Conservation (phyloP, 2,797 vertebrate genomes). For the Crax fasciolata region DNA sequence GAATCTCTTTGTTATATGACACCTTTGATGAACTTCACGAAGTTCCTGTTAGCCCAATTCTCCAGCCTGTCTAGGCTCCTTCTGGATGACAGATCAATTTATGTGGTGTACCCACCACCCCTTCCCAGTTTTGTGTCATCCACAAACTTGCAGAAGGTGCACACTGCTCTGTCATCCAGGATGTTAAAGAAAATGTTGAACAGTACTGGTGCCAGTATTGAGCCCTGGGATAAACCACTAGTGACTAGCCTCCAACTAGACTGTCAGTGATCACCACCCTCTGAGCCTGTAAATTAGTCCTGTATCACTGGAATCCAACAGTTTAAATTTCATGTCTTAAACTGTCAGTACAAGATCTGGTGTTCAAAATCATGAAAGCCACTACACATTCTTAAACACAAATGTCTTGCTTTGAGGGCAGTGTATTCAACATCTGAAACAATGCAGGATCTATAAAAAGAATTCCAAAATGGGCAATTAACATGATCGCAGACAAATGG, state of each 20-base stretch:
- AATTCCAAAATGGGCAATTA: neutral
- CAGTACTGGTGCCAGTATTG: neutral
- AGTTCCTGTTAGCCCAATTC: neutral
- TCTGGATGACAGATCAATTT: neutral
- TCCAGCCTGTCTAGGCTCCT: neutral
- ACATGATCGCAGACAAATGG: neutral
- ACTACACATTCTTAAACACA: neutral
- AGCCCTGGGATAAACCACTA: neutral
- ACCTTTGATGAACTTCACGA: neutral
- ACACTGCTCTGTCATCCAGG: neutral
- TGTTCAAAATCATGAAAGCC: neutral
- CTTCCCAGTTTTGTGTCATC: neutral
- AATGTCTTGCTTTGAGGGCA: neutral
- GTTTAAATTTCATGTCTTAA: neutral
- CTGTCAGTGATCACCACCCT: neutral
- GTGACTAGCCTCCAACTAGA: neutral
- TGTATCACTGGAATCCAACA: fast-evolving
- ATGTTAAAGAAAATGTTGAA: neutral
- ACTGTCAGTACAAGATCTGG: neutral
- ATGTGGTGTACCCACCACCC: too few relatives aligned
- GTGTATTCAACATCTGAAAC: neutral
- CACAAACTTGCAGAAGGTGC: neutral
- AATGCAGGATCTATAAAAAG: neutral
- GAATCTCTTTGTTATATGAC: neutral
- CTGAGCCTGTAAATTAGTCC: neutral